Evolutionary conservation across 1,140 invertebrate genomes (phyloP), one percentile per base, ranked within the genome.

Genomic region (Glomeris maerens): DNA sequence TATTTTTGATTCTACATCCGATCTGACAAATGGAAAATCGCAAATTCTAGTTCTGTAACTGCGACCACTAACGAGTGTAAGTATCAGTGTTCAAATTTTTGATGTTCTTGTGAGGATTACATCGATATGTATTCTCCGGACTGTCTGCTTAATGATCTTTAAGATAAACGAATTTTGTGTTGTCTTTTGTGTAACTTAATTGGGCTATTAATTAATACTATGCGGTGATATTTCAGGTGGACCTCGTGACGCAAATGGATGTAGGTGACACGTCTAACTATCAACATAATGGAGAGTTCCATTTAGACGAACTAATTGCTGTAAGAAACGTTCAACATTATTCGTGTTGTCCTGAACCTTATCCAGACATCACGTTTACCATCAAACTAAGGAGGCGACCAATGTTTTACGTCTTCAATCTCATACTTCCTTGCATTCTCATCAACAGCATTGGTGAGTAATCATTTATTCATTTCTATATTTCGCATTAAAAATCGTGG

Each of bases 341-440:
- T 60, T 78, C 76, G 2, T 83, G 80, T 60, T 83, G 80, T 58
- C 67, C 71, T 0, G 75, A 79, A 55, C 75, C 77, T 0, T 78
- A 78, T 57, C 75, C 75, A 0, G 74, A 76, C 57, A 74, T 78
- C 54, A 78, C 79, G 2, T 84, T 78, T 65, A 72, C 76, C 57
- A 82, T 81, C 56, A 77, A 79, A 47, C 67, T 90, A 27, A 67
- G 81, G 49, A 66, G 87, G 52, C 69, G 85, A 56, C 87, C 88
- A 0, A 77, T 91, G 72, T 92, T 91, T 64, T 92, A 91, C 64
- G 81, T 92, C 7, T 91, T 91, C 71, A 91, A 91, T 62, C 74
- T 91, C 50, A 87, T 91, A 44, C 73, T 91, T 29, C 88, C 88
- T 0, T 92, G 88, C 65, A 77, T 90, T 47, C 77, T 92, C 3